Conservation (phyloP, 2,888 invertebrate genomes). For the Ichneumoninae sp. region DNA sequence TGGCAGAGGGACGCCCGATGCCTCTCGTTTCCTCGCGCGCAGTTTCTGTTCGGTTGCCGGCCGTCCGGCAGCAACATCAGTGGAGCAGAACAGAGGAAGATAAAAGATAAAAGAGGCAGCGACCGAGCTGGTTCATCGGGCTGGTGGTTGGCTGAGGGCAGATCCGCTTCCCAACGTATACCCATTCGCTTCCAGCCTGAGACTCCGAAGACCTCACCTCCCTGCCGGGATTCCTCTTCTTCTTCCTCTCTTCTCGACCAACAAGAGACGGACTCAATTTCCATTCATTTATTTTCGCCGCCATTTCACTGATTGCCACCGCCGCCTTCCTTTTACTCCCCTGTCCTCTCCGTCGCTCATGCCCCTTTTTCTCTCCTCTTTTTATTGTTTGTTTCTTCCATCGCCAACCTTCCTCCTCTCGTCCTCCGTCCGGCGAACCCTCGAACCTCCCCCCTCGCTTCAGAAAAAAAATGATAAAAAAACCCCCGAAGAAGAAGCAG, state of each 20-base stretch:
- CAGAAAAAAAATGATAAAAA: slow-evolving; percentile 8
- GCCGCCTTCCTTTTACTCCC: slow-evolving; percentile 55
- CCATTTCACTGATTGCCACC: slow-evolving; percentile 82
- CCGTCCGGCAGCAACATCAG: slow-evolving; percentile 36
- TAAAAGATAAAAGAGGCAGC: slow-evolving; percentile 46
- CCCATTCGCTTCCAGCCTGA: slow-evolving; percentile 61
- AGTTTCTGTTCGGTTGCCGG: slow-evolving; percentile 52
- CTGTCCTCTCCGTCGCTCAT: slow-evolving; percentile 34
- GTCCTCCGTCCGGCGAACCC: slow-evolving; percentile 47
- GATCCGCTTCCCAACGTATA: slow-evolving; percentile 63
- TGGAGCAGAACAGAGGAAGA: slow-evolving; percentile 38
- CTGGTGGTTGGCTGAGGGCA: slow-evolving; percentile 71
- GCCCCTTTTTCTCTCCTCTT: slow-evolving; percentile 41
- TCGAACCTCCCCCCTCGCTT: slow-evolving; percentile 34
- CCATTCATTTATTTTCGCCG: slow-evolving; percentile 83
- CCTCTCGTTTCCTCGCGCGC: slow-evolving; percentile 5
- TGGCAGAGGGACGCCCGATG: slow-evolving; percentile 67
- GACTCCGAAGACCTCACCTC: slow-evolving; percentile 64
- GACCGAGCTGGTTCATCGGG: slow-evolving; percentile 66
- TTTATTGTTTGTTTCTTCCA: slow-evolving; percentile 43
- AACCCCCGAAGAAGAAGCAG: slow-evolving; percentile 5
- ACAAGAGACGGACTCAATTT: slow-evolving; percentile 81
- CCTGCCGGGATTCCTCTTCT: slow-evolving; percentile 52
- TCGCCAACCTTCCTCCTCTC: slow-evolving; percentile 42
- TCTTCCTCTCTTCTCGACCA: slow-evolving; percentile 52